Percentiles rank a stretch among this genome's conserved stretches.
phyloP scores from a whole-genome alignment of 1,140 invertebrate species.

The Diachasmimorpha longicaudata region DNA sequence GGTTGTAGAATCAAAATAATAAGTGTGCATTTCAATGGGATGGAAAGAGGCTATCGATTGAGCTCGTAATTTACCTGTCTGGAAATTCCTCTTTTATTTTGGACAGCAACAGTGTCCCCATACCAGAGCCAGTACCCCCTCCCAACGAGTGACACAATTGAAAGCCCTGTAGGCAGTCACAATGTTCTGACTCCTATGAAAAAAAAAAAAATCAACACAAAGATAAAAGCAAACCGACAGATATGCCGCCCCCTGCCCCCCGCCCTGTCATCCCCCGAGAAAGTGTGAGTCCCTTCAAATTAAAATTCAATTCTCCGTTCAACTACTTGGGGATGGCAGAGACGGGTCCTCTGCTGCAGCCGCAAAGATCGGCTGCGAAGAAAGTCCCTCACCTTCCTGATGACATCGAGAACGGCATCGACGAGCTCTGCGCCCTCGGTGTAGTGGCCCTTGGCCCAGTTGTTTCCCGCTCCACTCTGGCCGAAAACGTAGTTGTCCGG shows the following conservation, averaged over 20 bases:
- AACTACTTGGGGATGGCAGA: too few species aligned
- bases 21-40: too few species aligned
- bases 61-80: conserved; percentile 63
- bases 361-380: too few species aligned
- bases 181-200: conserved; percentile 66
- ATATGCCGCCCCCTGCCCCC: too few species aligned
- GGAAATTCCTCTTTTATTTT: conserved; percentile 82
- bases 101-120: conserved; percentile 79
- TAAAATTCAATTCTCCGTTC: too few species aligned
- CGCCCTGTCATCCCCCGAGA: too few species aligned
- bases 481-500: conserved; percentile 32
- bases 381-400: background rate
- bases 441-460: too few species aligned
- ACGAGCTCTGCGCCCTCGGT: conserved; percentile 2
- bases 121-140: conserved; percentile 81
- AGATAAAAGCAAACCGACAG: too few species aligned
- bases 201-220: background rate
- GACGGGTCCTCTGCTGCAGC: too few species aligned
- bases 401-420: background rate
- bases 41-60: too few species aligned
- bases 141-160: conserved; percentile 79
- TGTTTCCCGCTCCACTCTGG: conserved; percentile 2
- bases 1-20: too few species aligned
- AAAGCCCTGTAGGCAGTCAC: conserved; percentile 79
- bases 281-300: too few species aligned